Conservation (phyloP, 2,888 invertebrate genomes). For the Augochlorella aurata region DNA sequence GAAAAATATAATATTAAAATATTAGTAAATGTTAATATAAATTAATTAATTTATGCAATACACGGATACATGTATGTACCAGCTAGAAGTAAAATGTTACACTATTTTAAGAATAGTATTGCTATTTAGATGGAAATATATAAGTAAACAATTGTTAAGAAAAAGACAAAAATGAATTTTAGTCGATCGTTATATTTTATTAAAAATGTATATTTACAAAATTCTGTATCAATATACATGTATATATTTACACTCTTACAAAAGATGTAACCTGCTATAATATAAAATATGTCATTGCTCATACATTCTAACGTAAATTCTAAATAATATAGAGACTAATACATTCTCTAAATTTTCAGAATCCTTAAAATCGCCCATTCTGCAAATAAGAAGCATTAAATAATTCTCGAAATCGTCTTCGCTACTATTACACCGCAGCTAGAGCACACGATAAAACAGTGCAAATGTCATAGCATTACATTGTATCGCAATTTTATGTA, state of each 20-base stretch:
- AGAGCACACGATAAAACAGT: constrained; percentile 38
- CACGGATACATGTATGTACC: no score
- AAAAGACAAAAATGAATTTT: not conserved
- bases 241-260: constrained; percentile 52
- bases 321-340: constrained; percentile 23
- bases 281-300: constrained; percentile 51
- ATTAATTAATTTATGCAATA: no score
- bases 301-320: constrained; percentile 21
- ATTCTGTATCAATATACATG: constrained; percentile 57
- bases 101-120: no score
- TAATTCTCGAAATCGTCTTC: constrained; percentile 27
- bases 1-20: no score
- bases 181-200: constrained; percentile 43
- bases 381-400: constrained; percentile 28
- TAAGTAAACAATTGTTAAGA: not conserved
- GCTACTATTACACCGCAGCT: constrained; percentile 6
- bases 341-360: constrained; percentile 10
- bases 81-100: no score
- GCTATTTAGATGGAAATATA: not conserved
- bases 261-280: constrained; percentile 33
- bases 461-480: constrained; percentile 29
- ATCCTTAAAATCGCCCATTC: not conserved
- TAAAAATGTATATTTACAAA: constrained; percentile 61
- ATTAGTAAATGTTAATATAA: no score
- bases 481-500: constrained; percentile 39